Percentiles rank a stretch among this genome's conserved stretches.
These are phyloP conservation scores for Rhynchophorus ferrugineus DNA, from an alignment of 1,140 invertebrate genomes.

Conservation along the genomic window DNA sequence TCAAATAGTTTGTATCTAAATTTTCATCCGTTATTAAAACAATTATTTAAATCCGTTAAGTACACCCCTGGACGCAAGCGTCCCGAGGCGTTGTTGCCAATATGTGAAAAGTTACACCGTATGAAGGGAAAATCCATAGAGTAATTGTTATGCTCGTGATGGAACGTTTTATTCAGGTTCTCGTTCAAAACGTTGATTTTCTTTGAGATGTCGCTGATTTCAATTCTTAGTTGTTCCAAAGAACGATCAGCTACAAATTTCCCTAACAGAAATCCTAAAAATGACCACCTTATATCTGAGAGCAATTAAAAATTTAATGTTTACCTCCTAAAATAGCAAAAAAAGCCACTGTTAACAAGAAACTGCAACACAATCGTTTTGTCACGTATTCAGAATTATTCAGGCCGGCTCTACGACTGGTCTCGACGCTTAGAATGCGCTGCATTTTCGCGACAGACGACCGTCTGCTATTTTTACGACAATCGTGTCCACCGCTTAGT, in stretches of 20 bases:
- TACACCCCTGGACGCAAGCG: not conserved
- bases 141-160: not conserved
- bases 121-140: conserved; percentile 7
- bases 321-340: conserved; percentile 43
- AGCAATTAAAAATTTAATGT: too few relatives aligned
- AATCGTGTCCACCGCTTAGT: too few relatives aligned
- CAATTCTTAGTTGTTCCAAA: conserved; percentile 13
- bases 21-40: conserved; percentile 25
- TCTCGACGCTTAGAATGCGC: conserved; percentile 27
- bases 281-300: too few relatives aligned
- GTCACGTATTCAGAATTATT: conserved; percentile 43
- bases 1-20: too few relatives aligned
- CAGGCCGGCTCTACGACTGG: conserved; percentile 17
- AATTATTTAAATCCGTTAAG: conserved; percentile 17
- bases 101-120: conserved; percentile 12
- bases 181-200: conserved; percentile 14
- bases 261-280: conserved; percentile 40
- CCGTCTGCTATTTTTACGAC: too few relatives aligned
- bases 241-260: conserved; percentile 41
- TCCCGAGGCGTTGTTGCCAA: conserved; percentile 4
- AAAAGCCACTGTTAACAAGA: conserved; percentile 43
- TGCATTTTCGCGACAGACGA: too few relatives aligned
- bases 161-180: conserved; percentile 16
- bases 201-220: conserved; percentile 12
- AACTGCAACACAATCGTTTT: conserved; percentile 47